phyloP scores from a whole-genome alignment of 1,140 invertebrate species.

The Euwallacea fornicatus region DNA sequence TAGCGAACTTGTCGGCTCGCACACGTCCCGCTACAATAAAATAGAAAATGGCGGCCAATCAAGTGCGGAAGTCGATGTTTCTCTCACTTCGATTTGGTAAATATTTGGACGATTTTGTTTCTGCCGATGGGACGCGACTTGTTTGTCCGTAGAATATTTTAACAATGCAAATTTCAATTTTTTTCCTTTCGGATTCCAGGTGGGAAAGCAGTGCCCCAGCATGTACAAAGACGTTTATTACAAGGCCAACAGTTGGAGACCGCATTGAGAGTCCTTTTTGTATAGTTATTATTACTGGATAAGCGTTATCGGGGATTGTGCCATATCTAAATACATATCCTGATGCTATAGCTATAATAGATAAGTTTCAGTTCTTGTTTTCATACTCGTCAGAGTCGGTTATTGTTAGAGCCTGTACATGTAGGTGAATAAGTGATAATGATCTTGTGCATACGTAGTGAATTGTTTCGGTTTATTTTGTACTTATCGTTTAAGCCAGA shows the following conservation, averaged over 20 bases:
- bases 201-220: constrained; percentile 76
- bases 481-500: no score
- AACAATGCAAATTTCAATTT: background rate
- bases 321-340: constrained; percentile 30
- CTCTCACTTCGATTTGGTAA: constrained; percentile 7
- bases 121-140: background rate
- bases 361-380: constrained; percentile 1
- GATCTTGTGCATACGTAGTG: no score
- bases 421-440: background rate
- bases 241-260: constrained; percentile 76
- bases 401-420: background rate
- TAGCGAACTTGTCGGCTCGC: constrained; percentile 9
- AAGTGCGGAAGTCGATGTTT: constrained; percentile 13
- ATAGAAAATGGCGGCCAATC: constrained; percentile 10
- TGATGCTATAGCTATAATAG: background rate
- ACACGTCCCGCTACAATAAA: constrained; percentile 2
- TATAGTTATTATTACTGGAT: constrained; percentile 16
- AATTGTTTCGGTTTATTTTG: no score
- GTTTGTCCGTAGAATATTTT: background rate
- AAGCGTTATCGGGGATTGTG: constrained; percentile 16
- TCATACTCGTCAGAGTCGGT: background rate
- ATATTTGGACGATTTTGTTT: constrained; percentile 12
- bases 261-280: constrained; percentile 56
- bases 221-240: constrained; percentile 87
- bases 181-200: constrained; percentile 13